phyloP scores from a whole-genome alignment of 2,113 vertebrate species.

The Ginglymostoma cirratum region DNA sequence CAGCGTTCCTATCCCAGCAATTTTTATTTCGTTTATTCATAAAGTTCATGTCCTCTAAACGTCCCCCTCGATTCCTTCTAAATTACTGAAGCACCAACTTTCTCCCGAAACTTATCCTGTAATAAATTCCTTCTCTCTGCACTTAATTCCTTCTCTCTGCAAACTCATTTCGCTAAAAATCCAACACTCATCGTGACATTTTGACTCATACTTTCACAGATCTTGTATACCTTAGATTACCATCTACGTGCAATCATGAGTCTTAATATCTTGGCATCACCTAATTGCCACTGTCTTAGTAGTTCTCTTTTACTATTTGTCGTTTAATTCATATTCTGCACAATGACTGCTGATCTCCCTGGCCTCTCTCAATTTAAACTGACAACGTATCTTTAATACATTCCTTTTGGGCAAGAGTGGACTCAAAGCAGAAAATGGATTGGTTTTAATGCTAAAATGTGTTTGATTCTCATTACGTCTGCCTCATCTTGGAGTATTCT shows the following conservation, averaged over 20 bases:
- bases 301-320: background rate
- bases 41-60: background rate
- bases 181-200: background rate
- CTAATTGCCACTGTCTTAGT: background rate
- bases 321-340: background rate
- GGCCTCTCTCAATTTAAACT: background rate
- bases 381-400: background rate
- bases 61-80: background rate
- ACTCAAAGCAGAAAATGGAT: background rate
- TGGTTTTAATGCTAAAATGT: background rate
- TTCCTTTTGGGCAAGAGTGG: background rate
- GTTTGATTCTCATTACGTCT: too few species aligned
- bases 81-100: background rate
- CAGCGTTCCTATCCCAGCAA: background rate
- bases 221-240: background rate
- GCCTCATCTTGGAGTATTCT: too few species aligned
- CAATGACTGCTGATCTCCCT: background rate
- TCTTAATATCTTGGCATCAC: background rate
- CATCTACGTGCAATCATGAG: background rate
- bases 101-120: background rate
- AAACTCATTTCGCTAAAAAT: background rate
- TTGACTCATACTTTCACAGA: background rate
- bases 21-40: background rate
- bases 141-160: background rate
- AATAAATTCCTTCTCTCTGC: background rate